phyloP scores from a whole-genome alignment of 2,797 vertebrate genomes.

The Rhodeus uyekii region DNA sequence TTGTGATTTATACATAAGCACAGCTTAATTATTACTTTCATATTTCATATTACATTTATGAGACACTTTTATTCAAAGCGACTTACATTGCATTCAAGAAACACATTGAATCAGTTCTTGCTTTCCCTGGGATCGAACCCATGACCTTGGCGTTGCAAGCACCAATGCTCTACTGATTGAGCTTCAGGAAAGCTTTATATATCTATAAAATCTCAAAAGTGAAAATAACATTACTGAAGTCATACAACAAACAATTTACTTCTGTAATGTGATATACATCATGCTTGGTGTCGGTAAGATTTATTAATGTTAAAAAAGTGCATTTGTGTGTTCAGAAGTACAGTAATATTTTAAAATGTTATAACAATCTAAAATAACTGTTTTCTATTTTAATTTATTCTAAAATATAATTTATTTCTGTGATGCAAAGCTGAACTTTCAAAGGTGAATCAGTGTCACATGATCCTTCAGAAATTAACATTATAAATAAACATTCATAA shows the following conservation, averaged over 20 bases:
- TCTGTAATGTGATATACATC: not conserved
- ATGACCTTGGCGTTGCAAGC: too few species aligned
- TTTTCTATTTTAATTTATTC: not conserved
- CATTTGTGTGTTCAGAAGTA: not conserved
- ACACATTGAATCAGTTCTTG: too few species aligned
- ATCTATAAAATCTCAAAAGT: too few species aligned
- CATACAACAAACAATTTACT: too few species aligned
- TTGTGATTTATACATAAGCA: not conserved
- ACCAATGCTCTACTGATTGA: too few species aligned
- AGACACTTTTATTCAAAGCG: too few species aligned
- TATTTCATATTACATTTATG: too few species aligned
- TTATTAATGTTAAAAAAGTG: not conserved
- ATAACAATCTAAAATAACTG: not conserved
- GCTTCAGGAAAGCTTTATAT: too few species aligned
- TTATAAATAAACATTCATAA: too few species aligned
- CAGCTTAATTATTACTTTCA: not conserved
- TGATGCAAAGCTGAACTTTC: not conserved
- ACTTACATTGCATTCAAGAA: too few species aligned
- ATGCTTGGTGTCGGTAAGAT: not conserved
- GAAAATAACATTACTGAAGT: too few species aligned
- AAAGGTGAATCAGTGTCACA: not conserved
- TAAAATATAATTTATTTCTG: not conserved
- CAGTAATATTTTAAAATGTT: not conserved
- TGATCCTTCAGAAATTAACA: not conserved
- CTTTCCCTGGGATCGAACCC: too few species aligned